Percentiles rank a stretch among this genome's conserved stretches.
Conservation (phyloP, 2,888 invertebrate genomes). For the Polietes domitor region DNA sequence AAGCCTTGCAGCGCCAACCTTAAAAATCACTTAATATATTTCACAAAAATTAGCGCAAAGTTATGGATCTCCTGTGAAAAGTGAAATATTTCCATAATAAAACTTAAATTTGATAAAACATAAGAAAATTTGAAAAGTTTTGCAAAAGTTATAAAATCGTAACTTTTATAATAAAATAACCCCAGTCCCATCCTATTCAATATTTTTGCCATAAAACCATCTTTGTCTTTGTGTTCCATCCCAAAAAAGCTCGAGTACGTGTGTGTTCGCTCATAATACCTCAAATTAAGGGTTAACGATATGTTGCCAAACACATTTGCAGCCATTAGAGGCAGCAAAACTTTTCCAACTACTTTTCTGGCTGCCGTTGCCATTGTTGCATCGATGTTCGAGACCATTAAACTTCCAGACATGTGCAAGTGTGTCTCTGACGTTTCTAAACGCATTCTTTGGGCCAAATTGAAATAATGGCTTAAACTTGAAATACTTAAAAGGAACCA, state of each 20-base stretch:
- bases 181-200: not conserved
- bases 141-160: not conserved
- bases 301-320: constrained; percentile 30
- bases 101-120: not conserved
- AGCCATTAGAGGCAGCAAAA: constrained; percentile 28
- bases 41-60: too few relatives aligned
- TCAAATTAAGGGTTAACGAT: constrained; percentile 33
- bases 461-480: constrained; percentile 34
- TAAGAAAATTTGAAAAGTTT: not conserved
- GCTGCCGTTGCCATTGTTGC: constrained; percentile 16
- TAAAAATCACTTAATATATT: too few relatives aligned
- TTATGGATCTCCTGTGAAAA: too few relatives aligned
- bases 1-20: too few relatives aligned
- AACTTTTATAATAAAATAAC: constrained; percentile 29
- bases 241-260: not conserved
- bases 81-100: not conserved
- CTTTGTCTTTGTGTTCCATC: not conserved
- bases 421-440: constrained; percentile 17
- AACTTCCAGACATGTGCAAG: not conserved
- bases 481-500: not conserved
- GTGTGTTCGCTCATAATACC: constrained; percentile 11
- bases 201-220: not conserved
- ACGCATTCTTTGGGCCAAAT: constrained; percentile 4
- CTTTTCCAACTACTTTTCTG: constrained; percentile 8
- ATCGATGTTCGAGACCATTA: constrained; percentile 24